These are phyloP conservation scores for Menidia menidia DNA, from an alignment of 2,797 vertebrate genomes.

Conservation along the genomic window DNA sequence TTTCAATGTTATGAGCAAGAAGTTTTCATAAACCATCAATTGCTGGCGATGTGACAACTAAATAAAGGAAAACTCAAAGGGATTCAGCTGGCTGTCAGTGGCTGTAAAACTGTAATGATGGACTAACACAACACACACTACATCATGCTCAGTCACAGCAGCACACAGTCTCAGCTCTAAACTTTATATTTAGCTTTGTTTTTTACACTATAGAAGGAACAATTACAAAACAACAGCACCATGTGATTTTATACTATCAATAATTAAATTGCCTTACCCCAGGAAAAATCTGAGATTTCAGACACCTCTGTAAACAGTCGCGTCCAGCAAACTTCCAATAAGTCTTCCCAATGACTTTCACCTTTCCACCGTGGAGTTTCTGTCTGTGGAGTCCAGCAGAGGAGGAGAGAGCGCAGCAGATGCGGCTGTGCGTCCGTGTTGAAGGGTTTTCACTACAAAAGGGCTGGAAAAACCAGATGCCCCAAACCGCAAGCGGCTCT, in stretches of 20 bases:
- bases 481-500: constrained; percentile 5
- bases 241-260: neutral
- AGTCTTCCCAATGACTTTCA: neutral
- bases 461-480: constrained; percentile 3
- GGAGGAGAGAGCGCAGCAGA: neutral
- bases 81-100: neutral
- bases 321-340: neutral
- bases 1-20: neutral
- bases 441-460: neutral
- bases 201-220: neutral
- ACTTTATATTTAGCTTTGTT: no score
- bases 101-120: neutral
- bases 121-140: neutral
- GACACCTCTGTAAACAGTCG: neutral
- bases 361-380: neutral
- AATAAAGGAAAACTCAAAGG: neutral
- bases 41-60: neutral
- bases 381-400: neutral
- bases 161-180: neutral
- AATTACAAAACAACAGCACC: neutral
- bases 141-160: neutral
- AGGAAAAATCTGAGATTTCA: neutral
- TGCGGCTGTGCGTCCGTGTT: neutral
- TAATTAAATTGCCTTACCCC: neutral
- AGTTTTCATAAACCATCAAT: neutral